phyloP scores from a whole-genome alignment of 2,113 vertebrate species.

The Diphyllodes magnificus region DNA sequence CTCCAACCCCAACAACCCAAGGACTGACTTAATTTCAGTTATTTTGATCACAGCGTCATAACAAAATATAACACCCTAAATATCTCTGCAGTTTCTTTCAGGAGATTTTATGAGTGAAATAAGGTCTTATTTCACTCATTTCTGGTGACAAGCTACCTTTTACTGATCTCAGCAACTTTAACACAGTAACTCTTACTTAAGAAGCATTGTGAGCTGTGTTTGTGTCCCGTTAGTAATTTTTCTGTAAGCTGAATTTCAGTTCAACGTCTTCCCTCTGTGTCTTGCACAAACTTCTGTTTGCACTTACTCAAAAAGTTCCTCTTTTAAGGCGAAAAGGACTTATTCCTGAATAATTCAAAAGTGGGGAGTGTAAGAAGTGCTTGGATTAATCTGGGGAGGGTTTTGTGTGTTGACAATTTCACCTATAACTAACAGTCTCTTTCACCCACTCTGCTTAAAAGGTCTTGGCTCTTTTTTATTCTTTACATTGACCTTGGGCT shows the following conservation, averaged over 20 bases:
- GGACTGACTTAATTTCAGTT: not conserved
- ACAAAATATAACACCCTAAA: not conserved
- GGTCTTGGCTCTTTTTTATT: slow-evolving; percentile 24
- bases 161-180: not conserved
- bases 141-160: not conserved
- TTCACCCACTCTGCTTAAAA: slow-evolving; percentile 22
- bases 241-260: not conserved
- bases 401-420: slow-evolving; percentile 30
- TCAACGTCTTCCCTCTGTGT: not conserved
- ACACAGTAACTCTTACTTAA: not conserved
- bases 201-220: not conserved
- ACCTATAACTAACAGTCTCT: not conserved
- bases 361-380: not conserved
- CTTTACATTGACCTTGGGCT: not conserved
- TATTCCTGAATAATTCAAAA: slow-evolving; percentile 27
- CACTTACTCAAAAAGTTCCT: not conserved
- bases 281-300: not conserved
- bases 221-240: not conserved
- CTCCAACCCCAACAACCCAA: not conserved
- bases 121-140: not conserved
- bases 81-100: not conserved
- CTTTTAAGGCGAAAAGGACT: not conserved
- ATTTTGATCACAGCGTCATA: not conserved
- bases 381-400: not conserved
- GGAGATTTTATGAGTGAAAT: not conserved